Base-by-base conservation (phyloP, 2,113 vertebrate genomes). In the Podiceps cristatus region DNA sequence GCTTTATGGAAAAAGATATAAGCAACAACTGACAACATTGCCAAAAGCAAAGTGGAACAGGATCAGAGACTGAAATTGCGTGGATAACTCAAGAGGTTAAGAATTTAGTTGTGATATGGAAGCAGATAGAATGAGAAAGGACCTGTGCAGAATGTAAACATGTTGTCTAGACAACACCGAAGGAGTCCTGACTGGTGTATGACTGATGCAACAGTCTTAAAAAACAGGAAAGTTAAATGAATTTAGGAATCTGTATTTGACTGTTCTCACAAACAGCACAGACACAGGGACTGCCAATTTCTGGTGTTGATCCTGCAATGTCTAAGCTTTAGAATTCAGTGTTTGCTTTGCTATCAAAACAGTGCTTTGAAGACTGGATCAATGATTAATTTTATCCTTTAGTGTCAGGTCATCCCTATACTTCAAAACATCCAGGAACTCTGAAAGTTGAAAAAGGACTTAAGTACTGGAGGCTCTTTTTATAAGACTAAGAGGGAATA, bases 121-220 rank as follows among this genome's bases (percentile, higher is more conserved):
- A 74, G 44, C 22, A 67, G 25, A 59, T 1, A 35, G 10, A 42
- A 74, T 25, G 14, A 66, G 44, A 81, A 50, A 10, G 37, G 59
- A 77, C 60, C 14, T 73, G 20, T 37, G 19, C 44, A n/a, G 37
- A 50, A 77, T 10, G 18, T 47, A 50, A 90, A 47, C 5, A 14
- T 1, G 0, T 42, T 84, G 50, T 71, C 17, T 50, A 29, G 27
- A 24, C 11, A 33, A 13, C 45, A 19, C n/a, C 42, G 28, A 52
- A 44, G 64, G 29, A 81, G 42, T 37, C 47, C 13, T 9, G 5
- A 0, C 0, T 7, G 7, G 20, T 23, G 37, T 18, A 8, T 18
- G 42, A 52, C 8, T 0, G 1, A 63, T 44, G 22, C 0, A 15
- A 28, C 3, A 69, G 13, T 20, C 33, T 37, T 49, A 29, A 50